These are phyloP conservation scores for Mongoloraphidia duomilia DNA, from an alignment of 2,888 invertebrate species.

Conservation along the genomic window DNA sequence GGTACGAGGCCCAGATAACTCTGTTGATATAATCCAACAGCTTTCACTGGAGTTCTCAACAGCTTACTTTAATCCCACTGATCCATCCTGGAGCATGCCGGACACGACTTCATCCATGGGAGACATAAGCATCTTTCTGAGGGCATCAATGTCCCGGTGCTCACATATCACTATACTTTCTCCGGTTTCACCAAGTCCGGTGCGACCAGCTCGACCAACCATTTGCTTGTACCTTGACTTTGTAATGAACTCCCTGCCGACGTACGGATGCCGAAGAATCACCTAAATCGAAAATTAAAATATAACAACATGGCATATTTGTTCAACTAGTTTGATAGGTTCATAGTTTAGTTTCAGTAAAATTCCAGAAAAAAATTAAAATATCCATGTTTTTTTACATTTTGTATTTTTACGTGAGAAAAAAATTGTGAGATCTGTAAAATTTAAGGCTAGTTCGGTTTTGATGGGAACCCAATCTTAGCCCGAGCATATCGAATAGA, in stretches of 20 bases:
- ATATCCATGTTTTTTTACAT: not conserved
- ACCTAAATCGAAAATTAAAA: conserved; percentile 32
- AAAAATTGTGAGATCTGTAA: too few relatives aligned
- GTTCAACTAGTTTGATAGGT: too few relatives aligned
- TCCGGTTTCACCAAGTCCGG: conserved; percentile 67
- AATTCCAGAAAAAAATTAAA: not conserved
- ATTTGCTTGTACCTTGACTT: conserved; percentile 85
- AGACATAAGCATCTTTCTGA: conserved; percentile 40
- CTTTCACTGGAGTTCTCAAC: not conserved
- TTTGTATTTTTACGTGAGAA: too few relatives aligned
- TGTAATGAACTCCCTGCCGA: conserved; percentile 60
- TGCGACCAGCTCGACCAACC: conserved; percentile 87
- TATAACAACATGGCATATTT: too few relatives aligned
- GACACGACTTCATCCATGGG: conserved; percentile 55
- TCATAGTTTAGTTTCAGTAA: too few relatives aligned
- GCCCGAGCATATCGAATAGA: too few relatives aligned
- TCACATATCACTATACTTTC: conserved; percentile 79
- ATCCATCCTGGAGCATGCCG: conserved; percentile 36
- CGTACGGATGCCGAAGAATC: conserved; percentile 70
- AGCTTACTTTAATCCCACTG: conserved; percentile 34
- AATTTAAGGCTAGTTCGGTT: too few relatives aligned
- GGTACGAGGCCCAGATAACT: too few relatives aligned
- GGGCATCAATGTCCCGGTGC: conserved; percentile 39
- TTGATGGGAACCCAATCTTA: too few relatives aligned
- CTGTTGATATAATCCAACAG: not conserved